These are phyloP conservation scores for Valencia hispanica DNA, from an alignment of 2,797 vertebrate genomes.

Conservation along the genomic window DNA sequence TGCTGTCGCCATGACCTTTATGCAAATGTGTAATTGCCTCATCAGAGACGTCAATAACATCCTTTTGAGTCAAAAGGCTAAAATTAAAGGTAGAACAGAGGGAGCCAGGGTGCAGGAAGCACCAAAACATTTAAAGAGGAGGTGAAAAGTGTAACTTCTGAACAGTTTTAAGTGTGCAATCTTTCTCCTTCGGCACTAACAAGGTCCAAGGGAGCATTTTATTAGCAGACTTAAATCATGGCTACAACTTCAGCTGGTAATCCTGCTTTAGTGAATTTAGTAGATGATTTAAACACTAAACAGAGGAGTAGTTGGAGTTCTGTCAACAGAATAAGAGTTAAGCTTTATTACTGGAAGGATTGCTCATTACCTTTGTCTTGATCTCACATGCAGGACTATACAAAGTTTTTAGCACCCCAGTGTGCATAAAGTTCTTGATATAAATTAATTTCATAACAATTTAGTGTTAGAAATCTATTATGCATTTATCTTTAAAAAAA, in stretches of 20 bases:
- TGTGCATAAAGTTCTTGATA: neutral
- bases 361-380: neutral
- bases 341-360: neutral
- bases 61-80: slow-evolving; percentile 36
- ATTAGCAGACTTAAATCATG: slow-evolving; percentile 20
- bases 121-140: neutral
- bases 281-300: slow-evolving; percentile 18
- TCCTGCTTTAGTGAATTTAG: slow-evolving; percentile 26
- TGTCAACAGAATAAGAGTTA: neutral
- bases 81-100: neutral
- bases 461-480: no score
- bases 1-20: slow-evolving; percentile 47
- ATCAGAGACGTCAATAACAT: slow-evolving; percentile 57
- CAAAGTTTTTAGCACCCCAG: neutral
- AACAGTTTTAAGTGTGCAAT: slow-evolving; percentile 2
- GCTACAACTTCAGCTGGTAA: slow-evolving; percentile 8
- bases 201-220: neutral
- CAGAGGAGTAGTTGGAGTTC: neutral
- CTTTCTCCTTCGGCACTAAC: neutral
- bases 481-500: no score
- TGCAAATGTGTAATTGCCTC: slow-evolving; percentile 59
- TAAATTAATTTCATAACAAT: neutral
- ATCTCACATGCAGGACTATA: neutral
- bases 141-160: slow-evolving; percentile 18
- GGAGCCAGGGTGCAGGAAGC: neutral